Evolutionary conservation across 2,888 invertebrate genomes (phyloP).

Genomic region (Timema cristinae): DNA sequence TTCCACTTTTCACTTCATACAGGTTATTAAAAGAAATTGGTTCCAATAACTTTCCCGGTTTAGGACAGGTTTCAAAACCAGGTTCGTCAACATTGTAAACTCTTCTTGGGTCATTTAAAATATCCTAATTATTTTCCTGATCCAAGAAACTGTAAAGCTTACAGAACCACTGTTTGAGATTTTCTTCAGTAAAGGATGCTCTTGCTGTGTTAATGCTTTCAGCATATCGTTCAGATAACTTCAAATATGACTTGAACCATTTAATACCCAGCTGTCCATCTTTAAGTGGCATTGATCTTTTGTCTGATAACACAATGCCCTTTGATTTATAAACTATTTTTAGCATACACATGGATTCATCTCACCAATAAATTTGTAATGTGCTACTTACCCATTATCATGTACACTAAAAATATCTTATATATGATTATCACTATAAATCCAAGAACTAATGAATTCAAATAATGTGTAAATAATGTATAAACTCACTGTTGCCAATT

Average conservation of each 20-base stretch:
- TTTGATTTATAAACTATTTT: slow-evolving; percentile 17
- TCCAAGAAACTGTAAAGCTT: slow-evolving; percentile 12
- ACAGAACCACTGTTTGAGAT: background rate
- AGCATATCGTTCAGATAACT: slow-evolving; percentile 8
- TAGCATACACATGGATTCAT: slow-evolving; percentile 11
- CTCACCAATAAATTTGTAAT: slow-evolving; percentile 10
- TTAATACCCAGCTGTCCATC: slow-evolving; percentile 14
- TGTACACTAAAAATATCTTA: too few relatives aligned
- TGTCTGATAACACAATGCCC: slow-evolving; percentile 12
- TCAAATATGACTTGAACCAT: slow-evolving; percentile 11
- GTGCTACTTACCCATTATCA: too few relatives aligned
- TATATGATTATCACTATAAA: too few relatives aligned
- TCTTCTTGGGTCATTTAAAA: slow-evolving; percentile 16
- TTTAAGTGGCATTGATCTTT: slow-evolving; percentile 6
- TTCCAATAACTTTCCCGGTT: slow-evolving; percentile 14
- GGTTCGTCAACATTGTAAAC: slow-evolving; percentile 18
- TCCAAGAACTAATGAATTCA: too few relatives aligned
- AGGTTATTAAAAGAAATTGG: slow-evolving; percentile 18
- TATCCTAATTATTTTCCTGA: slow-evolving; percentile 11
- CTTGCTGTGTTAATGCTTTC: slow-evolving; percentile 14
- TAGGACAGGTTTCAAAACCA: slow-evolving; percentile 16
- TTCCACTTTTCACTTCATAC: slow-evolving; percentile 17
- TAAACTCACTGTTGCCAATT: too few relatives aligned
- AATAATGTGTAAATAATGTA: too few relatives aligned
- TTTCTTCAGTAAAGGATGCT: slow-evolving; percentile 12